phyloP scores from a whole-genome alignment of 2,113 vertebrate genomes.

The Hiodon tergisus region DNA sequence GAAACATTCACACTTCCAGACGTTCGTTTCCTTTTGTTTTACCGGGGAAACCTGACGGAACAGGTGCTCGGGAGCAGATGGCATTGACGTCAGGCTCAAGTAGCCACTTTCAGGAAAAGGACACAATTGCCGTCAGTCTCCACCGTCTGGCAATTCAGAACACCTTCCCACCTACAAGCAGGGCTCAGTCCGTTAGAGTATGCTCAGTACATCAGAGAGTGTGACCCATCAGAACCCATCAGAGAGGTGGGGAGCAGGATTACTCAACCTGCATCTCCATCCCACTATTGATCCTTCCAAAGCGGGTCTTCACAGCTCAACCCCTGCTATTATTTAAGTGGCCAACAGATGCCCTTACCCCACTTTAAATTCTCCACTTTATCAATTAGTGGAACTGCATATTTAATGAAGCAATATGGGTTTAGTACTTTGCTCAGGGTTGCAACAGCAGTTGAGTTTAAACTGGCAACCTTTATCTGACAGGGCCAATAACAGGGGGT shows the following conservation, averaged over 20 bases:
- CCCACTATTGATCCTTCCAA: not conserved
- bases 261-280: not conserved
- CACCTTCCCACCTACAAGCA: not conserved
- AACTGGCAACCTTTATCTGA: no score
- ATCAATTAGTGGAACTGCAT: no score
- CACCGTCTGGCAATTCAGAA: slow-evolving; percentile 11
- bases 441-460: no score
- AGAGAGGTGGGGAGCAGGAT: not conserved
- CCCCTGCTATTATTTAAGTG: no score
- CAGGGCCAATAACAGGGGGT: no score
- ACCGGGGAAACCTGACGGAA: slow-evolving; percentile 3
- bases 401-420: no score
- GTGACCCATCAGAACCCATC: not conserved
- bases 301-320: no score
- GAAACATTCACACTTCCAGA: not conserved
- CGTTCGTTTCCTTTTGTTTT: not conserved
- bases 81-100: slow-evolving; percentile 46
- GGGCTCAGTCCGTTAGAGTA: no score
- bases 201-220: not conserved
- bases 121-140: slow-evolving; percentile 50
- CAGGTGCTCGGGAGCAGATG: slow-evolving; percentile 55
- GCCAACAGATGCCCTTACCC: no score
- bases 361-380: no score
- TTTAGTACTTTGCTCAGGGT: no score
- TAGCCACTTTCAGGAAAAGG: slow-evolving; percentile 11